These are phyloP conservation scores for Anhinga anhinga DNA, from an alignment of 2,113 vertebrate genomes.

Conservation along the genomic window DNA sequence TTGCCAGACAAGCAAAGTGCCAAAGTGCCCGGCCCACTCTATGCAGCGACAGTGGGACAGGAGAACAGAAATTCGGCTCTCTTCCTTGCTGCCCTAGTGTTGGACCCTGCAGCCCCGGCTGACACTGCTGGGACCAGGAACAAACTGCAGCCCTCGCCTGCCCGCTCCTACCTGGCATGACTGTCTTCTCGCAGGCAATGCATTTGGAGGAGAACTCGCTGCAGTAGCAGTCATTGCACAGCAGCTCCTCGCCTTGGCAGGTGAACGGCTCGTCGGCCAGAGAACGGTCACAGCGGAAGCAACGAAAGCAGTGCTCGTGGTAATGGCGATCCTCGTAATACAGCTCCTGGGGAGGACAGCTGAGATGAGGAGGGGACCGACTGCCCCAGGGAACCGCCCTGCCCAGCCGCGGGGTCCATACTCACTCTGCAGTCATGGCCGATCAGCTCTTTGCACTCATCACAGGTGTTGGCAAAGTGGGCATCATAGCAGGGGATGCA, in stretches of 20 bases:
- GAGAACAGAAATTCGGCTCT: neutral
- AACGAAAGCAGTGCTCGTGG: conserved; percentile 96
- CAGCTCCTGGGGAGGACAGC: conserved; percentile 80
- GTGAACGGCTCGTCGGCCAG: conserved; percentile 95
- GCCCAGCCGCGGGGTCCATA: fast-evolving
- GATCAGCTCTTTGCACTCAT: conserved; percentile 97
- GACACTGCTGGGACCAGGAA: neutral
- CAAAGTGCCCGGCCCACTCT: neutral
- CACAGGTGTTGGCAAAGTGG: conserved; percentile 95
- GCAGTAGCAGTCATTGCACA: conserved; percentile 97
- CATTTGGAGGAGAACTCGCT: conserved; percentile 97
- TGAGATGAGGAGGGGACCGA: neutral
- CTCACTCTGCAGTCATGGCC: conserved; percentile 94
- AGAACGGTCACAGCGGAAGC: conserved; percentile 94
- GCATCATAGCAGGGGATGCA: conserved; percentile 97
- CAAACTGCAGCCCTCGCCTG: fast-evolving
- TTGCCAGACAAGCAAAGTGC: neutral
- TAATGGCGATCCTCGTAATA: conserved; percentile 97
- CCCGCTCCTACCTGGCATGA: conserved; percentile 89
- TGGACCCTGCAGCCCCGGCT: fast-evolving
- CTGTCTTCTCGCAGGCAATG: conserved; percentile 91
- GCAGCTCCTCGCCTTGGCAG: conserved; percentile 90
- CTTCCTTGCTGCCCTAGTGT: neutral
- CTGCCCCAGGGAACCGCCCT: fast-evolving
- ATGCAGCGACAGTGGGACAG: neutral